Conservation (phyloP, 2,797 vertebrate genomes). For the Borostomias antarcticus region DNA sequence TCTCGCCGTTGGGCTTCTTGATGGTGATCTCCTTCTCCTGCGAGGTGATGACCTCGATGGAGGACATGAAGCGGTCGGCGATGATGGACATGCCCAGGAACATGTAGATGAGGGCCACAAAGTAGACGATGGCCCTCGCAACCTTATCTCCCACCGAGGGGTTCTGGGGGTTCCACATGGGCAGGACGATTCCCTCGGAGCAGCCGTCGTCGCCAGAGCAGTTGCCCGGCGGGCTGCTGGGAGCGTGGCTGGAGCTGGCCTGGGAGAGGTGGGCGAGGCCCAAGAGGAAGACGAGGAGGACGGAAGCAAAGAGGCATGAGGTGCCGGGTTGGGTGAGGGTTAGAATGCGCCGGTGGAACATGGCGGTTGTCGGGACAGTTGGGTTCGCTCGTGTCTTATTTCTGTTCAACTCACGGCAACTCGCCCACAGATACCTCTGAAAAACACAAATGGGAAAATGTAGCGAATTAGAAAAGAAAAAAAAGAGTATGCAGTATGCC, state of each 20-base stretch:
- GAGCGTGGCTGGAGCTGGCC: slow-evolving; percentile 55
- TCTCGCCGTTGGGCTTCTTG: slow-evolving; percentile 85
- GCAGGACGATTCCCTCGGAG: slow-evolving; percentile 81
- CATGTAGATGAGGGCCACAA: slow-evolving; percentile 88
- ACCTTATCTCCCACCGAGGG: slow-evolving; percentile 86
- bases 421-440: slow-evolving; percentile 32
- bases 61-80: slow-evolving; percentile 89
- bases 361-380: slow-evolving; percentile 39
- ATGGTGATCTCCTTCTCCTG: slow-evolving; percentile 87
- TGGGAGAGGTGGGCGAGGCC: slow-evolving; percentile 67
- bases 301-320: slow-evolving; percentile 53
- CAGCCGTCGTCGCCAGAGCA: slow-evolving; percentile 77
- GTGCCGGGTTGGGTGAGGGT: slow-evolving; percentile 44
- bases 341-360: slow-evolving; percentile 56
- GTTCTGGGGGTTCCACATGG: slow-evolving; percentile 86
- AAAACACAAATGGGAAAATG: slow-evolving; percentile 31
- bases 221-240: slow-evolving; percentile 53
- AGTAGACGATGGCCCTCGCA: slow-evolving; percentile 87
- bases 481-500: too few species aligned
- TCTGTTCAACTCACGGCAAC: slow-evolving; percentile 42
- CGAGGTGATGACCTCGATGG: slow-evolving; percentile 88
- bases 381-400: slow-evolving; percentile 29
- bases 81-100: slow-evolving; percentile 90
- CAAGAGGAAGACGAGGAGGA: slow-evolving; percentile 65
- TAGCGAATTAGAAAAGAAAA: neutral